Percentiles rank a stretch among this genome's conserved stretches.
Conservation (phyloP, 2,113 vertebrate species). For the Rhinolophus ferrumequinum region DNA sequence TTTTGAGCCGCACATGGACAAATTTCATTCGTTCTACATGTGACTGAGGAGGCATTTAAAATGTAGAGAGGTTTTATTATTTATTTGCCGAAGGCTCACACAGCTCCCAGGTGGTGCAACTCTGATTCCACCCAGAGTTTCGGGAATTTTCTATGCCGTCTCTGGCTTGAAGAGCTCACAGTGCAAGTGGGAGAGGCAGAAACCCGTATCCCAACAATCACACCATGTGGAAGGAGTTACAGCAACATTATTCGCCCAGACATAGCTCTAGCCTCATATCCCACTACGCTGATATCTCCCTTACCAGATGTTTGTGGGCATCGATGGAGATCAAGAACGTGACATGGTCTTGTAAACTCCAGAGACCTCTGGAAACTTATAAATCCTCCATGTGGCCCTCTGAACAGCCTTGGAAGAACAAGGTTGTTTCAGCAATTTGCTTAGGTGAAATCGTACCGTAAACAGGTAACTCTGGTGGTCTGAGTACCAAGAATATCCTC, state of each 20-base stretch:
- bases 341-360: not conserved
- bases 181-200: not conserved
- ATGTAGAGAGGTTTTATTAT: not conserved
- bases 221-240: too few species aligned
- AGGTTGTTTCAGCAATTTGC: too few species aligned
- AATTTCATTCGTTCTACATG: not conserved
- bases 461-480: not conserved
- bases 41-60: not conserved
- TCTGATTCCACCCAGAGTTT: not conserved
- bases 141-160: not conserved
- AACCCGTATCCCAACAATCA: accelerated
- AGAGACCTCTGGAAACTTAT: not conserved
- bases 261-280: not conserved
- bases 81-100: not conserved
- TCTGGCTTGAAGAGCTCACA: not conserved
- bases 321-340: not conserved
- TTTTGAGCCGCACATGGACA: not conserved
- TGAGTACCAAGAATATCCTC: accelerated
- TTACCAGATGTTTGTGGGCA: not conserved
- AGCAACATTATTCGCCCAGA: not conserved
- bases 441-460: not conserved
- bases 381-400: not conserved
- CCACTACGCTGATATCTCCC: not conserved
- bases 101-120: not conserved
- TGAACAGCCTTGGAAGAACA: not conserved